These are phyloP conservation scores for Stenotaenia linearis DNA, from an alignment of 2,888 invertebrate species.

Conservation along the genomic window DNA sequence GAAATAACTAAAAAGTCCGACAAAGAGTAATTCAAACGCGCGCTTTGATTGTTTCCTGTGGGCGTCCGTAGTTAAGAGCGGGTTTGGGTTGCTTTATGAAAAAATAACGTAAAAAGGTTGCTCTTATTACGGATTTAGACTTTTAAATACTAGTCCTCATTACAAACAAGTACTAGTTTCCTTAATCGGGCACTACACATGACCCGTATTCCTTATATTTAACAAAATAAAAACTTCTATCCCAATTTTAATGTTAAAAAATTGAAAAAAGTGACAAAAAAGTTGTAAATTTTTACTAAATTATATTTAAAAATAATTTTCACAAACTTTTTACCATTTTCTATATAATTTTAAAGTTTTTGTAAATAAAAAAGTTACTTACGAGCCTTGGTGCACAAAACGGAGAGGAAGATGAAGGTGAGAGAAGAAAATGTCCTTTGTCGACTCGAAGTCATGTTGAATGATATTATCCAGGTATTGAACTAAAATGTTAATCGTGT, in stretches of 20 bases:
- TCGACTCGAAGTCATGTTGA: background rate
- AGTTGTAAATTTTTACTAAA: background rate
- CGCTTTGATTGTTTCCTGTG: background rate
- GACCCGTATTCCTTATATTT: background rate
- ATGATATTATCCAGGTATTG: background rate
- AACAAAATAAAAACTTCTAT: too few species aligned
- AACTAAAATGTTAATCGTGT: background rate
- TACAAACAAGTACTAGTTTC: constrained; percentile 4
- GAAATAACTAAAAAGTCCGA: too few species aligned
- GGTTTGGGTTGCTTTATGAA: background rate
- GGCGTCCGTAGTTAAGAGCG: background rate
- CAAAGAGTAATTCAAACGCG: too few species aligned
- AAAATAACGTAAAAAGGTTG: background rate
- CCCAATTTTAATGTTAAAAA: too few species aligned
- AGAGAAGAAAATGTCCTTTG: background rate
- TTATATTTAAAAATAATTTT: background rate
- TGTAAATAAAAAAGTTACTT: background rate
- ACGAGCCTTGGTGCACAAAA: background rate
- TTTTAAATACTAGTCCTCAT: background rate
- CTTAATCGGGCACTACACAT: background rate
- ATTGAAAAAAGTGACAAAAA: background rate
- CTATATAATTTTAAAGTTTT: background rate
- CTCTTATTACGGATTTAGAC: background rate
- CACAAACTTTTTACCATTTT: background rate
- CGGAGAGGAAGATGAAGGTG: background rate